phyloP scores from a whole-genome alignment of 1,140 invertebrate species.

The Macrotrachela quadricornifera region DNA sequence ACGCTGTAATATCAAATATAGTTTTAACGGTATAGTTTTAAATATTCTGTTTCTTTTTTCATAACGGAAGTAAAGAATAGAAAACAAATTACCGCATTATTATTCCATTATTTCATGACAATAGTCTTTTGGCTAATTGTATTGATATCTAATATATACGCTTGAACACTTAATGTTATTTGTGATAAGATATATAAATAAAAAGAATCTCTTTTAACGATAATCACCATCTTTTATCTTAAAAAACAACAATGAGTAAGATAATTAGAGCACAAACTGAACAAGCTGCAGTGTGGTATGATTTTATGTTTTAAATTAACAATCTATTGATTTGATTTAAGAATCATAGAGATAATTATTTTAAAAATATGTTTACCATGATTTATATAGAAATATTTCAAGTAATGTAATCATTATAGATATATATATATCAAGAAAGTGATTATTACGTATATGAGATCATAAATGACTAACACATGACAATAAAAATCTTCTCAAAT shows the following conservation, averaged over 20 bases:
- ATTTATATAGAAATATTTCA: too few species aligned
- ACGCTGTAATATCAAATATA: too few species aligned
- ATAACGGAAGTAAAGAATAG: slow-evolving; percentile 53
- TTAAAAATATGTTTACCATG: slow-evolving; percentile 56
- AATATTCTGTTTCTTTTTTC: too few species aligned
- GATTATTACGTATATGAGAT: too few species aligned
- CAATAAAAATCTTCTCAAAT: too few species aligned
- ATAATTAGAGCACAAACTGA: slow-evolving; percentile 45
- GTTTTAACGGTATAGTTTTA: too few species aligned
- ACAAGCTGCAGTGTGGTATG: slow-evolving; percentile 41
- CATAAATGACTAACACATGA: too few species aligned
- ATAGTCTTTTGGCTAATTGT: slow-evolving; percentile 63
- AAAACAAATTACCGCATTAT: slow-evolving; percentile 56
- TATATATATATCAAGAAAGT: too few species aligned
- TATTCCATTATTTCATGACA: slow-evolving; percentile 74
- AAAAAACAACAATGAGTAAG: slow-evolving; percentile 63
- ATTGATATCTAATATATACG: slow-evolving; percentile 54
- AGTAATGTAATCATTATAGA: too few species aligned
- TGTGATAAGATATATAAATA: slow-evolving; percentile 41
- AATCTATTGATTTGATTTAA: slow-evolving; percentile 11
- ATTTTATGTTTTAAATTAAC: not conserved
- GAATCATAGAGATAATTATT: slow-evolving; percentile 26
- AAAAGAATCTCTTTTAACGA: slow-evolving; percentile 6
- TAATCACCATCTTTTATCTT: slow-evolving; percentile 14
- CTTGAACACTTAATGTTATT: slow-evolving; percentile 69